Conservation (phyloP, 2,797 vertebrate genomes). For the Anabacerthia variegaticeps region DNA sequence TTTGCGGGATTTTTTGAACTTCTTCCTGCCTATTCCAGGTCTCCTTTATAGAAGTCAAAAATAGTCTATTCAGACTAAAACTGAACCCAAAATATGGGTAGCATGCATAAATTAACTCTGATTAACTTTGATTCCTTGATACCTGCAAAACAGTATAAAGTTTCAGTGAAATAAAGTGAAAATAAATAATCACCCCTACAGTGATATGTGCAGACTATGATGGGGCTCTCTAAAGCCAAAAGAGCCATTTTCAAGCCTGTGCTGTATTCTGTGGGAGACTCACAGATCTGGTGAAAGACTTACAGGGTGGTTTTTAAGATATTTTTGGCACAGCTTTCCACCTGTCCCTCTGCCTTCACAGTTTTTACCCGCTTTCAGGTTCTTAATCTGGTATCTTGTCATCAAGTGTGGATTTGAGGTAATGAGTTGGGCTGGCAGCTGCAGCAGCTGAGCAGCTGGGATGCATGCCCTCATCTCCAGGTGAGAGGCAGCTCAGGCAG, state of each 20-base stretch:
- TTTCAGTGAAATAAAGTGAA: not conserved
- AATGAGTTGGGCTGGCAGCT: not conserved
- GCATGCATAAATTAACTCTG: not conserved
- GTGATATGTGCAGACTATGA: not conserved
- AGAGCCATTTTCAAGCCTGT: not conserved
- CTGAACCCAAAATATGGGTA: not conserved
- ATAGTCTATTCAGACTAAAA: not conserved
- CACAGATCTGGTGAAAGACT: not conserved
- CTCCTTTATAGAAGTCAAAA: not conserved
- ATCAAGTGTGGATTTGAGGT: not conserved
- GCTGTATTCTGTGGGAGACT: not conserved
- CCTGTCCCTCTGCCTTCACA: not conserved
- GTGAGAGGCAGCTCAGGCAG: constrained; percentile 39
- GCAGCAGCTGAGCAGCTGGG: constrained; percentile 15
- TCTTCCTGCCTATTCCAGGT: not conserved
- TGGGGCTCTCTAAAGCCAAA: not conserved
- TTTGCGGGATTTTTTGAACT: not conserved
- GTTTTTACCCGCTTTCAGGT: not conserved
- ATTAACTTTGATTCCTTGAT: not conserved
- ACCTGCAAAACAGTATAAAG: not conserved
- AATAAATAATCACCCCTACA: not conserved
- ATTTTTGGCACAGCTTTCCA: not conserved
- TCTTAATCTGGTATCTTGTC: not conserved
- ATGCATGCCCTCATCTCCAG: not conserved
- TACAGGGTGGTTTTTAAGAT: not conserved